Evolutionary conservation across 2,797 vertebrate genomes (phyloP).

Genomic region (Babyrousa celebensis): DNA sequence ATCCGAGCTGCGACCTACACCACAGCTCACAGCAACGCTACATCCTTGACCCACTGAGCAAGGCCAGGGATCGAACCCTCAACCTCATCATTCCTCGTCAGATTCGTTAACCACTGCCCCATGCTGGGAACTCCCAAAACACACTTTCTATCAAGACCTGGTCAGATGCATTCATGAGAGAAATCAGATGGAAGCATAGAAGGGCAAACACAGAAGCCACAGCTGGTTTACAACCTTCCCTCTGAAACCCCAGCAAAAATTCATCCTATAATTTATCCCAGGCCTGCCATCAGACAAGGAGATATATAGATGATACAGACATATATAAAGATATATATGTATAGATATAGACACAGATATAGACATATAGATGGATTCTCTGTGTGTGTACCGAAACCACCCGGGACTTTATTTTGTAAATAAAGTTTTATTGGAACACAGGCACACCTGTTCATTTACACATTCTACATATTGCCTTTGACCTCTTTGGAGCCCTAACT

Average conservation of each 20-base stretch:
- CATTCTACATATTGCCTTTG: background rate
- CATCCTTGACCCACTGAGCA: too few relatives aligned
- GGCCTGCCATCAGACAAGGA: background rate
- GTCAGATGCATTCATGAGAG: background rate
- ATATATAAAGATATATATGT: too few relatives aligned
- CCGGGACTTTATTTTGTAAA: background rate
- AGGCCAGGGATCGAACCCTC: too few relatives aligned
- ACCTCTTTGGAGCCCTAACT: background rate
- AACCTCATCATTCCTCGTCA: too few relatives aligned
- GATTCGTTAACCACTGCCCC: too few relatives aligned
- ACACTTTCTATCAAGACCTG: background rate
- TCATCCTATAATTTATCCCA: too few relatives aligned
- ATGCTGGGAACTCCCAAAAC: background rate
- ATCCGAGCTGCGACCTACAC: too few relatives aligned
- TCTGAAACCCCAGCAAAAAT: background rate
- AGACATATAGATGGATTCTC: background rate
- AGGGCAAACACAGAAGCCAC: background rate
- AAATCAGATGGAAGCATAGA: background rate
- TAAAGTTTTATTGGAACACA: slow-evolving; percentile 32
- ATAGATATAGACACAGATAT: too few relatives aligned
- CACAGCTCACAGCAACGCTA: too few relatives aligned
- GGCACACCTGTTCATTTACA: background rate
- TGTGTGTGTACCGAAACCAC: background rate
- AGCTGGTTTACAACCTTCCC: background rate
- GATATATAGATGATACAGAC: background rate